A percentile compares a stretch with the other conserved stretches of the same genome.
Evolutionary conservation across 2,113 vertebrate species (phyloP).

Genomic region (Rhodinocichla rosea): DNA sequence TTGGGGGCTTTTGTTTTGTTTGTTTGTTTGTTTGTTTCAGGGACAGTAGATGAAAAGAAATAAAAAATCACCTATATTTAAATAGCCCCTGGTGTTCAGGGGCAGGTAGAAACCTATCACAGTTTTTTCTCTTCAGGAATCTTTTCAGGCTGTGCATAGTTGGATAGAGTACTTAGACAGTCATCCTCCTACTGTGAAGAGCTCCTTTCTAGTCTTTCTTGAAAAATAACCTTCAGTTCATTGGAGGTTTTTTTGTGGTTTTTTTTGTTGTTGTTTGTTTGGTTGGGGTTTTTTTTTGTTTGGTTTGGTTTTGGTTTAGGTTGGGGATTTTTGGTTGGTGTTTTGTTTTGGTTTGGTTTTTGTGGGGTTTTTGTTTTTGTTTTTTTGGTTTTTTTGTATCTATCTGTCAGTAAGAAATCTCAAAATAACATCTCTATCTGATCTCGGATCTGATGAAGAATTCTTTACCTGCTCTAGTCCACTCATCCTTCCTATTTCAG

Average conservation of each 20-base stretch:
- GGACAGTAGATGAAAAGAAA: background rate
- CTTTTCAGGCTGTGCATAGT: background rate
- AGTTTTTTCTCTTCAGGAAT: background rate
- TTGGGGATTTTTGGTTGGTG: background rate
- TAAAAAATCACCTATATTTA: background rate
- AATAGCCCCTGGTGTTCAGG: background rate
- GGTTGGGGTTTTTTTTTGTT: background rate
- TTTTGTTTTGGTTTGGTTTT: background rate
- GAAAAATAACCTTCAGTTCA: background rate
- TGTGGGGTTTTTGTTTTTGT: no score
- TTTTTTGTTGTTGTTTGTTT: background rate
- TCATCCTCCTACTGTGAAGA: background rate
- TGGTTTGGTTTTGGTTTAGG: background rate
- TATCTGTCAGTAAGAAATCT: background rate
- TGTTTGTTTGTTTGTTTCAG: background rate
- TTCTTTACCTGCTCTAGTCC: background rate
- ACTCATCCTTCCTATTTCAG: background rate
- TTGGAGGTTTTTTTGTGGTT: background rate
- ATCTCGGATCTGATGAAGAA: background rate
- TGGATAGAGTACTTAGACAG: background rate
- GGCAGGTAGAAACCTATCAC: background rate
- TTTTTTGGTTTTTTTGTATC: background rate
- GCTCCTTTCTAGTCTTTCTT: background rate
- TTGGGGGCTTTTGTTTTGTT: no score
- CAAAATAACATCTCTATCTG: background rate